These are phyloP conservation scores for Steatocranus sp. DNA, from an alignment of 2,797 vertebrate genomes.

Conservation along the genomic window DNA sequence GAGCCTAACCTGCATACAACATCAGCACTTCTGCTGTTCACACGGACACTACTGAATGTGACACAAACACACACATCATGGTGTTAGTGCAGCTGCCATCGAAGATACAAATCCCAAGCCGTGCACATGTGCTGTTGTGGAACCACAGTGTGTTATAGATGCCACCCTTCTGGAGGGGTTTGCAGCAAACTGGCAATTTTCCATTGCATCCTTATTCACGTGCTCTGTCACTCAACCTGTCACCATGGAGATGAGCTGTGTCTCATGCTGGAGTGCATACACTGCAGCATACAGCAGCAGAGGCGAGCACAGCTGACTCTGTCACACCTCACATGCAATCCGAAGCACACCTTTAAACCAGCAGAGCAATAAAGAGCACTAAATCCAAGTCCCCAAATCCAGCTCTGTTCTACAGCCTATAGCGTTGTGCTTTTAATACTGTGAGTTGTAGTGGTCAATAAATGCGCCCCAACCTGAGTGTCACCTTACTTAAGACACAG, in stretches of 20 bases:
- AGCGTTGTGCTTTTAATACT: background rate
- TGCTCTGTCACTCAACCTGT: constrained; percentile 67
- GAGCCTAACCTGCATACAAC: constrained; percentile 11
- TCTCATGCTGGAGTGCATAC: constrained; percentile 32
- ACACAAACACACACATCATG: background rate
- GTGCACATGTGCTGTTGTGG: background rate
- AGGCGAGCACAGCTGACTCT: background rate
- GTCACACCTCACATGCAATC: background rate
- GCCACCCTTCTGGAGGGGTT: constrained; percentile 27
- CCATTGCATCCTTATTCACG: constrained; percentile 43
- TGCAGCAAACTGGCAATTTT: constrained; percentile 63
- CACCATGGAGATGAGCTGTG: constrained; percentile 64
- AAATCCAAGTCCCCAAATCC: background rate
- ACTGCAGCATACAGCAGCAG: constrained; percentile 50
- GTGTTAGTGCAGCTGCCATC: background rate
- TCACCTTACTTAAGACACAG: constrained; percentile 7
- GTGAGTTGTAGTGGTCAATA: background rate
- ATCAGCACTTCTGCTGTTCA: constrained; percentile 44
- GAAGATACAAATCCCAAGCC: background rate
- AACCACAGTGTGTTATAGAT: background rate
- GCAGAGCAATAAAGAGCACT: background rate
- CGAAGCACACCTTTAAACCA: background rate
- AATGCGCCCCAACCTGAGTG: constrained; percentile 23
- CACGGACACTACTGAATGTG: background rate
- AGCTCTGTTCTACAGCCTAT: background rate